Base-by-base conservation (phyloP, 2,797 vertebrate genomes). In the Melanotaenia maccullochi region DNA sequence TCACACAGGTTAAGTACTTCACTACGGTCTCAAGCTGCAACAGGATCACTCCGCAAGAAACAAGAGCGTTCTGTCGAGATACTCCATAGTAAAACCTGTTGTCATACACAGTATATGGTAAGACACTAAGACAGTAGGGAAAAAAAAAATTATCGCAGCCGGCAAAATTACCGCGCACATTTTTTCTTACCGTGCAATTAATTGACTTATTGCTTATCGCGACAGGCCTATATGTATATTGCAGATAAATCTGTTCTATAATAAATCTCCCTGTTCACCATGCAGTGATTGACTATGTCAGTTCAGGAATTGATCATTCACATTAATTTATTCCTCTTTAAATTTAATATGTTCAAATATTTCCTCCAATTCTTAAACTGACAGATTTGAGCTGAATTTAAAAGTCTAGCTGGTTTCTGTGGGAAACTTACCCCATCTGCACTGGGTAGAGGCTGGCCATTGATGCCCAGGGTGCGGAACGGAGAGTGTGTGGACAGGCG, bases 401-500 rank as follows among this genome's bases (percentile, higher is more conserved):
- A 49, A 24, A 35, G 30, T 55, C 20, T 35, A 28, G 16, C 55
- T 30, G 38, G 16, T 51, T 57, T 58, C 25, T 35, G 22, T 3
- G 4, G 38, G 36, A 65, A 64, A 96, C 97, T 97, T 93, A 99
- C 97, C 93, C 96, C 96, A 38, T 98, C 97, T 0, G 87, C 91
- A 78, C 95, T 92, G 30, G 95, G 85, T 64, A 95, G 94, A 35
- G 97, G 93, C 81, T 98, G 95, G 60, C 90, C 94, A 90, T 90
- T 96, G 93, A 71, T 94, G 80, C 90, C 93, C 94, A 89, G 94
- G 80, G 68, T 95, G 93, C 95, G 94, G 90, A 97, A 96, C 0
- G 98, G 97, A 7, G 96, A 98, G 91, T 99, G 97, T 22, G 96
- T 94, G 57, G 98, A 99, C 78, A 99, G 93, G 20, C 97, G 97